Base-by-base conservation (phyloP, 2,888 invertebrate species). In the Ceratothoa steindachneri region DNA sequence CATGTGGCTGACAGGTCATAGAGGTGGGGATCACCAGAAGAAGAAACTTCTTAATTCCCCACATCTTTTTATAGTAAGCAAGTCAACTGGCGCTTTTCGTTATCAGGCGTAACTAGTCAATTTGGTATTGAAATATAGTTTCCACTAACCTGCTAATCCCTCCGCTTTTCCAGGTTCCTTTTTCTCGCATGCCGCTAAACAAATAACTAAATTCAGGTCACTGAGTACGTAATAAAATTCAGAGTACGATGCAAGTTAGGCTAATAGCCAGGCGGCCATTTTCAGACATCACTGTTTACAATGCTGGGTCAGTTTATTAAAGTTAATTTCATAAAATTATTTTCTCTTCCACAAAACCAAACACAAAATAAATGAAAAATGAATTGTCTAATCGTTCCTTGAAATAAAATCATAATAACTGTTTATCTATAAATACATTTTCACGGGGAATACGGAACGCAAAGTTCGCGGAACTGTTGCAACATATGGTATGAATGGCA, bases 101-200 rank as follows among this genome's bases (percentile, higher is more conserved):
- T n/a, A n/a, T n/a, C n/a, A n/a, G n/a, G n/a, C n/a, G n/a, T n/a
- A n/a, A n/a, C n/a, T n/a, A n/a, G n/a, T n/a, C n/a, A n/a, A n/a
- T n/a, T n/a, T n/a, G n/a, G n/a, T n/a, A n/a, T n/a, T n/a, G n/a
- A n/a, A n/a, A n/a, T n/a, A n/a, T n/a, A n/a, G n/a, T n/a, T n/a
- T 41, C 15, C 19, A 24, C 60, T 15, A 24, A 60, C 60, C 60
- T 60, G 60, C 60, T 22, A 60, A 1, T 22, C 60, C 60, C 60
- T 60, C 60, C 24, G 22, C 60, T n/a, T 24, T 60, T 60, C 60
- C 60, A 60, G 60, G 27, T 60, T n/a, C 60, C 24, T 60, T 24
- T 60, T 60, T 60, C 60, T 60, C n/a, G n/a, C 60, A 60, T 60
- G 24, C 60, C 60, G 60, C 24, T 60, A 60, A 60, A 60, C 15